Evolutionary conservation across 2,888 invertebrate species (phyloP).

Genomic region (Microctonus hyperodae): DNA sequence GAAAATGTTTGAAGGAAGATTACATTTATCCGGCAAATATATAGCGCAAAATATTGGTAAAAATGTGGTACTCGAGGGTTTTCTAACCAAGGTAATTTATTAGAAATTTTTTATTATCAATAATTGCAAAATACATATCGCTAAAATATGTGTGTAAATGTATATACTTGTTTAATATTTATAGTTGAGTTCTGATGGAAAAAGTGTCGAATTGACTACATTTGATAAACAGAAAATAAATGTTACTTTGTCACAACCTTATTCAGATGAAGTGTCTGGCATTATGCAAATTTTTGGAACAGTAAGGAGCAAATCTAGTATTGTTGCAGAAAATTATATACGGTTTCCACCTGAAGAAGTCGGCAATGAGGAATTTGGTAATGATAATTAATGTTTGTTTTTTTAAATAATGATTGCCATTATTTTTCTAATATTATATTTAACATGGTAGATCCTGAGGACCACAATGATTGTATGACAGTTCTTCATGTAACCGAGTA

Average conservation of each 20-base stretch:
- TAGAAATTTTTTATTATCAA: no score
- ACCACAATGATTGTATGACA: constrained; percentile 13
- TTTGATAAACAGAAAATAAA: constrained; percentile 53
- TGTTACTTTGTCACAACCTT: constrained; percentile 48
- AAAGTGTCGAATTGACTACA: constrained; percentile 51
- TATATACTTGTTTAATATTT: neutral
- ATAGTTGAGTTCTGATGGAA: constrained; percentile 51
- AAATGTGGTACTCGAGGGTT: constrained; percentile 51
- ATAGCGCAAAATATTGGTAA: constrained; percentile 47
- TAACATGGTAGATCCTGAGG: neutral
- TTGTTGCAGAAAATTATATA: constrained; percentile 46
- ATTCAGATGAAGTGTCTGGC: constrained; percentile 46
- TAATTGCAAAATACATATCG: neutral
- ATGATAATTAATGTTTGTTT: constrained; percentile 12
- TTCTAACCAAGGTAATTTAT: constrained; percentile 46
- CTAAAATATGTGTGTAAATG: neutral
- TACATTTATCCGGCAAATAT: constrained; percentile 49
- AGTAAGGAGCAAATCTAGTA: constrained; percentile 51
- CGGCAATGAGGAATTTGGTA: constrained; percentile 48
- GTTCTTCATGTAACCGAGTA: constrained; percentile 3
- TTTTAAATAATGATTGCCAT: neutral
- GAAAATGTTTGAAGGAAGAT: constrained; percentile 24
- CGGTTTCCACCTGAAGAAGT: constrained; percentile 44
- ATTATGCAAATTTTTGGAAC: constrained; percentile 53
- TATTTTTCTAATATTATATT: neutral